A percentile compares a stretch with the other conserved stretches of the same genome.
phyloP scores from a whole-genome alignment of 2,888 invertebrate species.

The Mythimna impura region DNA sequence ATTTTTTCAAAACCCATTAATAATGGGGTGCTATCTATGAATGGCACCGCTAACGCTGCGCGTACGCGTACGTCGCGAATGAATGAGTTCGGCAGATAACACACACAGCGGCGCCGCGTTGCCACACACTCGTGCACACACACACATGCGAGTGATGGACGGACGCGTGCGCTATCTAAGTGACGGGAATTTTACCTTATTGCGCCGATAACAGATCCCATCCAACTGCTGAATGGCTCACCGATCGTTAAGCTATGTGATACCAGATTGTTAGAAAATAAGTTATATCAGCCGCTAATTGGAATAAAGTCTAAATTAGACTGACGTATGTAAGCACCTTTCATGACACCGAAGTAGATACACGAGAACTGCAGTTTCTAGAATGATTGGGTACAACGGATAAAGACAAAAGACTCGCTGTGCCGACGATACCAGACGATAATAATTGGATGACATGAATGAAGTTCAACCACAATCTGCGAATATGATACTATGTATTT shows the following conservation, averaged over 20 bases:
- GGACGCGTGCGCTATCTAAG: constrained; percentile 52
- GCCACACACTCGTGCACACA: constrained; percentile 34
- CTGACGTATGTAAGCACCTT: constrained; percentile 15
- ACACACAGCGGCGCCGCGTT: constrained; percentile 40
- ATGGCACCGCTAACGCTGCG: constrained; percentile 61
- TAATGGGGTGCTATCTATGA: constrained; percentile 65
- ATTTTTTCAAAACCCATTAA: constrained; percentile 8
- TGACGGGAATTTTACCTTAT: constrained; percentile 68
- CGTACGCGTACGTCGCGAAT: constrained; percentile 60
- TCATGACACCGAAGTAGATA: constrained; percentile 6
- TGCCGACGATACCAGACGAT: constrained; percentile 20
- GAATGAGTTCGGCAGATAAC: constrained; percentile 71
- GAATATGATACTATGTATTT: constrained; percentile 38
- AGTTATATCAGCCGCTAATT: constrained; percentile 26
- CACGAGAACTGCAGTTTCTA: constrained; percentile 18
- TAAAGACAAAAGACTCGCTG: constrained; percentile 18
- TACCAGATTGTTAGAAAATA: constrained; percentile 20
- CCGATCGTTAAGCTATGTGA: constrained; percentile 23
- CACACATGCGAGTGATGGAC: constrained; percentile 16
- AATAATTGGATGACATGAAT: constrained; percentile 38
- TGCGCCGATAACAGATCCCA: constrained; percentile 52
- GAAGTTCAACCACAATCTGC: constrained; percentile 49
- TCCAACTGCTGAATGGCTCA: constrained; percentile 46
- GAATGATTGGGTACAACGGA: constrained; percentile 27
- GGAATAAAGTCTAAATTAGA: constrained; percentile 31